Conservation (phyloP, 1,140 invertebrate genomes). For the Apolygus lucorum region DNA sequence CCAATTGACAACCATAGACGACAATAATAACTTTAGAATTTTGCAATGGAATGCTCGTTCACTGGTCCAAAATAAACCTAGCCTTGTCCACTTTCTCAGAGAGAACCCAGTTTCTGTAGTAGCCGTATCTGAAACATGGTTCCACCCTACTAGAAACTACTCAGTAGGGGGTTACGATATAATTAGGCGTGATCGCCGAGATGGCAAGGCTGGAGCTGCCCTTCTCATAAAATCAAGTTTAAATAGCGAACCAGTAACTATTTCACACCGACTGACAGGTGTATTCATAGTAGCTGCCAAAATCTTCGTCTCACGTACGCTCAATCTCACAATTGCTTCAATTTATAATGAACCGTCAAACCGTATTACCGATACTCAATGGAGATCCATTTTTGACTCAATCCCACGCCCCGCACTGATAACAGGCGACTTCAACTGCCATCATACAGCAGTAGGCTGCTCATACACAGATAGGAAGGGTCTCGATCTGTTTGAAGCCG, state of each 20-base stretch:
- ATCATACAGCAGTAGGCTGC: not conserved
- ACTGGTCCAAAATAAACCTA: not conserved
- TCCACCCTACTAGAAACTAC: not conserved
- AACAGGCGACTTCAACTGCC: not conserved
- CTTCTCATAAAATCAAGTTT: not conserved
- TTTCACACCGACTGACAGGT: not conserved
- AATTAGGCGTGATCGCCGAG: not conserved
- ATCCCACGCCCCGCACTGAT: not conserved
- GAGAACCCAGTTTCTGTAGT: not conserved
- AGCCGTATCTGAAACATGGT: constrained; percentile 3
- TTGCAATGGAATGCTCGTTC: constrained; percentile 13
- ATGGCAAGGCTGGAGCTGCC: not conserved
- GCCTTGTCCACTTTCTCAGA: not conserved
- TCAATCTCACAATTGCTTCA: not conserved
- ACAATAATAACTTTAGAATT: not conserved
- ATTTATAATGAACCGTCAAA: not conserved
- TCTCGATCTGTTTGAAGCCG: not conserved
- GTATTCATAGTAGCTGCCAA: not conserved
- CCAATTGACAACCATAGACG: not conserved
- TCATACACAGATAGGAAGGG: not conserved
- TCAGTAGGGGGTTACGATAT: not conserved
- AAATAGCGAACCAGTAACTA: not conserved
- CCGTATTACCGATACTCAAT: not conserved
- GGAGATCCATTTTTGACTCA: not conserved
- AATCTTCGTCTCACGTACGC: not conserved